Base-by-base conservation (phyloP, 2,888 invertebrate species). In the Oxystoma pomonae region DNA sequence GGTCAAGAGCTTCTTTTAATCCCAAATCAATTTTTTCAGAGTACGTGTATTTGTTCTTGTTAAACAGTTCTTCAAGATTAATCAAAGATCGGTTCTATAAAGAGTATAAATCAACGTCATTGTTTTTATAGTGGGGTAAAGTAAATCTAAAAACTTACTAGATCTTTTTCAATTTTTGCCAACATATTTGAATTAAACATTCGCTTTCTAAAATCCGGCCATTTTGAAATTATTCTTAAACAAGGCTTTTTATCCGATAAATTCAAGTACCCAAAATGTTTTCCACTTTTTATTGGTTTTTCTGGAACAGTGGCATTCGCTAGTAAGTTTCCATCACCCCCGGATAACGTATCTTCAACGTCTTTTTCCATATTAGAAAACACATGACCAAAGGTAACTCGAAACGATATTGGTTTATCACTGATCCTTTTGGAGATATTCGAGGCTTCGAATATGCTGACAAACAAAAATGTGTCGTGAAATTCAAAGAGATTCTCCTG, bases 131-230 rank as follows among this genome's bases (percentile, higher is more conserved):
- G n/a, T n/a, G n/a, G n/a, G n/a, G n/a, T n/a, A n/a, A n/a, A n/a
- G n/a, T n/a, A 35, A 7, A 35, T 35, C 35, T 12, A 35, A 12
- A 35, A 35, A 35, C 80, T 77, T 76, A 90, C 90, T 80, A 91
- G 78, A 72, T 83, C 82, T 7, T 79, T 77, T 2, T 83, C 81
- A 49, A 91, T 87, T 66, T 83, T 85, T 7, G 81, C 76, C 1
- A 91, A 79, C 74, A 87, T 84, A 76, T 92, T 92, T 58, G 85
- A 84, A 71, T 87, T 86, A 73, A 84, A 87, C 76, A 90, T 83
- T 67, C 90, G 81, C 70, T 86, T 84, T 64, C 88, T 81, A 66
- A 87, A 85, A 76, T 90, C 90, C 1, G 90, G 90, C 73, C 88
- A 84, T 61, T 80, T 79, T 0, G 83, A 81, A 35, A 83, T 83